Evolutionary conservation across 1,140 invertebrate genomes (phyloP).

Genomic region (Euwallacea similis): DNA sequence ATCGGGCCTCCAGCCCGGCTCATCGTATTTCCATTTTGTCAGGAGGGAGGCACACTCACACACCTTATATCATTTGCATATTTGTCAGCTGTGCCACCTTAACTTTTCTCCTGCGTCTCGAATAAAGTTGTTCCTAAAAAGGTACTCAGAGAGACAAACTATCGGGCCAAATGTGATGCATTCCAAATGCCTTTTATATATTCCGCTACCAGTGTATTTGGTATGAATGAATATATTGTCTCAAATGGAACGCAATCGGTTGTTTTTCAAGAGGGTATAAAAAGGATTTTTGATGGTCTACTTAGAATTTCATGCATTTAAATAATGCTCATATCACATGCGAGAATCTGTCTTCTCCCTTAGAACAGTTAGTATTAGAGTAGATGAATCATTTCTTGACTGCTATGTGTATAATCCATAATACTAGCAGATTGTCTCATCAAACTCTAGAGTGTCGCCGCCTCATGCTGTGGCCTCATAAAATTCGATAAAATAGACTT

Average conservation of each 20-base stretch:
- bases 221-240: slow-evolving; percentile 36
- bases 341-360: background rate
- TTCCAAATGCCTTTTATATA: slow-evolving; percentile 48
- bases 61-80: slow-evolving; percentile 51
- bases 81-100: slow-evolving; percentile 52
- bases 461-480: too few species aligned
- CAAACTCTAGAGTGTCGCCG: too few species aligned
- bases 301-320: too few species aligned
- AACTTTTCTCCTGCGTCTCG: slow-evolving; percentile 51
- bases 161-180: slow-evolving; percentile 51
- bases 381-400: too few species aligned
- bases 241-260: slow-evolving; percentile 39
- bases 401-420: too few species aligned
- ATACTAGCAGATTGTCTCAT: too few species aligned
- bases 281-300: too few species aligned
- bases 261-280: background rate
- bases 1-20: slow-evolving; percentile 48
- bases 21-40: slow-evolving; percentile 53
- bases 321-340: too few species aligned
- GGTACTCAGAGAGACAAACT: slow-evolving; percentile 48
- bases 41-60: slow-evolving; percentile 34
- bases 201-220: too few species aligned
- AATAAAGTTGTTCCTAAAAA: slow-evolving; percentile 49
- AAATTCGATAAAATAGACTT: too few species aligned
- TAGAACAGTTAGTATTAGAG: too few species aligned